Base-by-base conservation (phyloP, 2,888 invertebrate genomes). In the Brachynemurus nebulosus region DNA sequence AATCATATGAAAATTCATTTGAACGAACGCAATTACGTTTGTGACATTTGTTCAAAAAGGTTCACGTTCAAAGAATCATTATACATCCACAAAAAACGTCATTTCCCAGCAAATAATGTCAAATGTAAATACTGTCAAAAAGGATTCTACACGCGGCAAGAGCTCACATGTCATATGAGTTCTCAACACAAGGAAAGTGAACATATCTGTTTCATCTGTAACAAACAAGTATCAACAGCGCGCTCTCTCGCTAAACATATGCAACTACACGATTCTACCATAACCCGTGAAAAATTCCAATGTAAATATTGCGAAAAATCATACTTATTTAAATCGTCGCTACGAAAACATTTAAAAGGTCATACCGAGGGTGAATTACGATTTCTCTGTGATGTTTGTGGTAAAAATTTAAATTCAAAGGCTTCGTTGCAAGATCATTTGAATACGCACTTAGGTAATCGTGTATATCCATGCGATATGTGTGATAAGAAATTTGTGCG, bases 21-120 rank as follows among this genome's bases (percentile, higher is more conserved):
- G 72, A 21, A 67, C 64, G 0, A 67, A 67, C 40, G 66, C 68
- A 1, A 73, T 72, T 41, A 66, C 71, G 39, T 16, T 7, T 45
- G 45, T 23, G 17, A n/a, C 4, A 18, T 23, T 11, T 40, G 40
- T 25, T 17, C 17, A 45, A 52, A 37, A 44, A 46, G 33, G 20
- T 43, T 43, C 17, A 25, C 20, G 18, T 18, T 16, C 11, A 35
- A n/a, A 25, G 27, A 21, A n/a, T 18, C 36, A 25, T n/a, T 39
- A 16, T 16, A 12, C n/a, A 12, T 20, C 7, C 39, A 39, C 17
- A 14, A 19, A 23, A 39, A 39, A 23, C 23, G 39, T 14, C 23
- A 39, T 39, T 12, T 39, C 12, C 23, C 39, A 23, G 3, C 21
- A 23, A 12, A 23, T 9, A 16, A 19, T 23, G 6, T 39, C 21